These are phyloP conservation scores for Sycobia sp. DNA, from an alignment of 1,140 invertebrate genomes.

Conservation along the genomic window DNA sequence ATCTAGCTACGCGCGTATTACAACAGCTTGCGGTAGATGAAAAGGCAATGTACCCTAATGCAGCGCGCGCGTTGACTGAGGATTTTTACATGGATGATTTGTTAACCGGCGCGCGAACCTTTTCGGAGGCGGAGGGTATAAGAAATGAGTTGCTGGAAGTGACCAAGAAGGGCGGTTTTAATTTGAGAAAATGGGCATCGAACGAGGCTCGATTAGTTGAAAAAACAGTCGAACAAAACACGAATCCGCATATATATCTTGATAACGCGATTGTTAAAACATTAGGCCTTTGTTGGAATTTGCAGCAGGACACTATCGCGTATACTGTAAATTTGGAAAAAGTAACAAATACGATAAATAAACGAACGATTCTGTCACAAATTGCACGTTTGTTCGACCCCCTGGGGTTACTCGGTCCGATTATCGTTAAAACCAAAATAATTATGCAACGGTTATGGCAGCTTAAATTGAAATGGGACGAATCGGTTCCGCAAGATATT, in stretches of 20 bases:
- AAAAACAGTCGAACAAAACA: background rate
- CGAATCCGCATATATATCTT: too few relatives aligned
- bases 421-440: background rate
- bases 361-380: constrained; percentile 2
- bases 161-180: background rate
- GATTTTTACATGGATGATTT: too few relatives aligned
- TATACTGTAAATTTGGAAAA: constrained; percentile 1
- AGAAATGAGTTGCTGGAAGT: constrained; percentile 1
- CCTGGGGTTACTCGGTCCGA: constrained; percentile 5
- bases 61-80: constrained; percentile 3
- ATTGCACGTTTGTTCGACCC: constrained; percentile 15
- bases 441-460: too few relatives aligned
- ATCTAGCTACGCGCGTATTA: background rate
- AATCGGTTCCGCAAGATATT: background rate
- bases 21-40: constrained; percentile 4
- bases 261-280: background rate
- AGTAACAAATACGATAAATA: background rate
- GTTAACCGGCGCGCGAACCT: background rate
- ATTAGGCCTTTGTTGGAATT: too few relatives aligned
- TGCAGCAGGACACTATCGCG: background rate
- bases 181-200: too few relatives aligned
- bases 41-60: background rate
- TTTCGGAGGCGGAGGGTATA: too few relatives aligned
- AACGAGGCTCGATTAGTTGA: background rate
- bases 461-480: constrained; percentile 2